Evolutionary conservation across 2,113 vertebrate species (phyloP).

Genomic region (Zootoca vivipara): DNA sequence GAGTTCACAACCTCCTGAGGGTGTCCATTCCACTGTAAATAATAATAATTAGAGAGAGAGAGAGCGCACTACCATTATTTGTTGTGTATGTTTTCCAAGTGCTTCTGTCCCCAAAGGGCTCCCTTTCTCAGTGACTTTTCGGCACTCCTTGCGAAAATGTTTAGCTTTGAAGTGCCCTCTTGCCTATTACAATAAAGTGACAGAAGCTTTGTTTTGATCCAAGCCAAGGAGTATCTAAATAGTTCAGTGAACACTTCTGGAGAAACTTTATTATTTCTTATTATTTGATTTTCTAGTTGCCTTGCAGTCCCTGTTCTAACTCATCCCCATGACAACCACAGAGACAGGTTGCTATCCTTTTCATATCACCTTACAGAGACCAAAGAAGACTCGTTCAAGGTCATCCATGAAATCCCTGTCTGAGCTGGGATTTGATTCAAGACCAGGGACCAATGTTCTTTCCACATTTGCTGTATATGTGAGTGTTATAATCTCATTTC

Average conservation of each 20-base stretch:
- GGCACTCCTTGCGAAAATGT: background rate
- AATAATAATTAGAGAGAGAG: too few relatives aligned
- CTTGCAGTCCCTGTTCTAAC: background rate
- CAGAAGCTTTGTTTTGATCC: too few relatives aligned
- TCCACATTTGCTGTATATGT: background rate
- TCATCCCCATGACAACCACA: constrained; percentile 16
- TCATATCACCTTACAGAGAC: background rate
- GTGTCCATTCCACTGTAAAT: too few relatives aligned
- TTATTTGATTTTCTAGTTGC: background rate
- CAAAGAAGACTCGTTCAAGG: background rate
- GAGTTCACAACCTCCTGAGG: too few relatives aligned
- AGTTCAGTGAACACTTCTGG: background rate
- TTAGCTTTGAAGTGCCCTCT: background rate
- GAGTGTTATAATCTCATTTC: background rate
- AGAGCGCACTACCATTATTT: background rate
- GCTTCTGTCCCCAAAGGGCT: background rate
- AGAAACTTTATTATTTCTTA: background rate
- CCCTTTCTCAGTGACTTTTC: background rate
- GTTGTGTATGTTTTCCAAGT: background rate
- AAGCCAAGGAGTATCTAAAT: background rate
- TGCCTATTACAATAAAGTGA: background rate
- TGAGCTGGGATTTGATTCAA: background rate
- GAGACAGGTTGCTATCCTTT: constrained; percentile 17
- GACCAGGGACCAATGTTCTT: background rate
- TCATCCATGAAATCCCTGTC: background rate